phyloP scores from a whole-genome alignment of 2,113 vertebrate species.

The Struthidea cinerea region DNA sequence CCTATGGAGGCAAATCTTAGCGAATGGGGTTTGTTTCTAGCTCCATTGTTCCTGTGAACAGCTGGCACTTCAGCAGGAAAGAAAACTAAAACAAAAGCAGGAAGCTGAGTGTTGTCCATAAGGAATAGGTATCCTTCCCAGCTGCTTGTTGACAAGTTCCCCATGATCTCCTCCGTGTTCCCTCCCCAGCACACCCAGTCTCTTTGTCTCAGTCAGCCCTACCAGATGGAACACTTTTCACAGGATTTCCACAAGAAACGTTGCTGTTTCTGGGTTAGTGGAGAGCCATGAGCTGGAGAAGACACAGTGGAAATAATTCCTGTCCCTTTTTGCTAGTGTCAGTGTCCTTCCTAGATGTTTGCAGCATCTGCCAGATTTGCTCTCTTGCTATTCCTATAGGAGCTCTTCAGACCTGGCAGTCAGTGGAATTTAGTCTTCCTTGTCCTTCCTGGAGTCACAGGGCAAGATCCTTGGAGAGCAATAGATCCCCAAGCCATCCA shows the following conservation, averaged over 20 bases:
- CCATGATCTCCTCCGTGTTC: background rate
- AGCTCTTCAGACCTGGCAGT: background rate
- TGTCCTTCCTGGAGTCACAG: background rate
- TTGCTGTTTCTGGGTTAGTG: background rate
- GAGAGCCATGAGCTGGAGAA: background rate
- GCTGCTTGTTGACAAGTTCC: conserved; percentile 35
- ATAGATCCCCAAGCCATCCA: background rate
- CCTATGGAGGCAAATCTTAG: background rate
- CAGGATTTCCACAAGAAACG: background rate
- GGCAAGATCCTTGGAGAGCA: background rate
- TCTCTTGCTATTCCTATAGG: background rate
- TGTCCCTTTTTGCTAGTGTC: background rate
- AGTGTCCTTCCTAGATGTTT: background rate
- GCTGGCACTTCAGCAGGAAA: conserved; percentile 9
- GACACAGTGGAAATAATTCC: background rate
- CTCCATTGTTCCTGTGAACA: conserved; percentile 20
- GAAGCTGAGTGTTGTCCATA: conserved; percentile 21
- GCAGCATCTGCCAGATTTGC: background rate
- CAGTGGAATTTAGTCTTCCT: background rate
- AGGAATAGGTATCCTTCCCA: conserved; percentile 41
- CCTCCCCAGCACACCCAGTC: background rate
- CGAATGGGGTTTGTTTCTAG: background rate
- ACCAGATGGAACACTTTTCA: background rate
- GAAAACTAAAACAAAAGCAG: conserved; percentile 55
- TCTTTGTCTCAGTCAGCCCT: background rate